Base-by-base conservation (phyloP, 2,888 invertebrate species). In the Apamea anceps region DNA sequence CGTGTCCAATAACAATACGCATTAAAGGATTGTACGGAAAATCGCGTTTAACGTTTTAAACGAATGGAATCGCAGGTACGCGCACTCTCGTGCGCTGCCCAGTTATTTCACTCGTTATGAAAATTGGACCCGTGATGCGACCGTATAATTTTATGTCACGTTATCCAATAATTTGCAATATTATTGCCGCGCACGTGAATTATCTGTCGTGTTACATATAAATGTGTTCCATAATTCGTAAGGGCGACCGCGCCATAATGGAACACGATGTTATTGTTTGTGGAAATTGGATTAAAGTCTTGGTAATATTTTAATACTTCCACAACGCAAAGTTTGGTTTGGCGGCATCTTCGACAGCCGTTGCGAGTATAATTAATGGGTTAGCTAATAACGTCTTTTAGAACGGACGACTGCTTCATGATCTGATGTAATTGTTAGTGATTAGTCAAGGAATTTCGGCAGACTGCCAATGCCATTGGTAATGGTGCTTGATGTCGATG, bases 351-450 rank as follows among this genome's bases (percentile, higher is more conserved):
- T 95, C 94, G 95, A 95, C 95, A 95, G 94, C 93, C 94, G 94
- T 92, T 94, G 92, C 93, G 91, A 92, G 93, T 93, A 94, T 95
- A 95, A 96, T 96, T 95, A 95, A 95, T 95, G 94, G 92, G 89
- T 91, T 90, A 90, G 90, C 91, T 92, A 91, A 91, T 90, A 90
- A 87, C 62, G 82, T 45, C 81, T 74, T 94, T 94, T 93, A 92
- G 81, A 90, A 65, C 54, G 32, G 1, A 86, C 93, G 93, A 93
- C 76, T 6, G 57, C 28, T 68, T 79, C 63, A 84, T 77, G 70
- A 80, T 79, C 48, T 73, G 65, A 67, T 75, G 79, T 85, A 79
- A 87, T 79, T 75, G 72, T 67, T 77, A 25, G 32, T 62, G 45
- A 75, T 84, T 75, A 63, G 72, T 85, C 67, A 80, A 74, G 65